phyloP scores from a whole-genome alignment of 1,140 invertebrate species.

The Drosophila kikkawai region DNA sequence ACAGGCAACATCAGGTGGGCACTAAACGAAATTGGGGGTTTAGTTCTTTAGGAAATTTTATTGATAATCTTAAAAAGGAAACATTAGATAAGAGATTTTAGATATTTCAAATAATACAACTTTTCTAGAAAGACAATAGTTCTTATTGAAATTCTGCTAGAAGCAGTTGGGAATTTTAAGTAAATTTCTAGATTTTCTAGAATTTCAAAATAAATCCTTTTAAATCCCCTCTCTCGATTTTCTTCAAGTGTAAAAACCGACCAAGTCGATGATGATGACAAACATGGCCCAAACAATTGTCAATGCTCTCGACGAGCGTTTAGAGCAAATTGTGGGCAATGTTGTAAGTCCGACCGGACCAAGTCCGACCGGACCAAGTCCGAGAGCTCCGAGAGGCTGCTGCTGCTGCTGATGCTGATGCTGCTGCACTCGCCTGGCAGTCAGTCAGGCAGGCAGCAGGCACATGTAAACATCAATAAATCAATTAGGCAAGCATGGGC shows the following conservation, averaged over 20 bases:
- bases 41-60: not conserved
- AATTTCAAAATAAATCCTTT: not conserved
- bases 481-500: constrained; percentile 82
- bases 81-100: too few species aligned
- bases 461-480: constrained; percentile 84
- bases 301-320: constrained; percentile 78
- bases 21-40: not conserved
- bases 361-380: constrained; percentile 45
- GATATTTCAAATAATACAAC: not conserved
- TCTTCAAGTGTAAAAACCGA: constrained; percentile 1
- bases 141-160: too few species aligned
- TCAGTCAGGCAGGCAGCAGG: constrained; percentile 44
- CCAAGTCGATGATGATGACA: constrained; percentile 61
- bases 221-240: not conserved
- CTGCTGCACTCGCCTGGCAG: constrained; percentile 25
- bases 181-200: not conserved
- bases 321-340: constrained; percentile 81
- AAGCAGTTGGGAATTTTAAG: too few species aligned
- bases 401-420: constrained; percentile 18
- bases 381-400: constrained; percentile 22
- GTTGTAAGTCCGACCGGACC: constrained; percentile 63
- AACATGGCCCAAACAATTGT: constrained; percentile 82
- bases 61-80: too few species aligned
- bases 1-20: constrained; percentile 34
- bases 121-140: too few species aligned